Base-by-base conservation (phyloP, 2,888 invertebrate species). In the Leucophenga montana region DNA sequence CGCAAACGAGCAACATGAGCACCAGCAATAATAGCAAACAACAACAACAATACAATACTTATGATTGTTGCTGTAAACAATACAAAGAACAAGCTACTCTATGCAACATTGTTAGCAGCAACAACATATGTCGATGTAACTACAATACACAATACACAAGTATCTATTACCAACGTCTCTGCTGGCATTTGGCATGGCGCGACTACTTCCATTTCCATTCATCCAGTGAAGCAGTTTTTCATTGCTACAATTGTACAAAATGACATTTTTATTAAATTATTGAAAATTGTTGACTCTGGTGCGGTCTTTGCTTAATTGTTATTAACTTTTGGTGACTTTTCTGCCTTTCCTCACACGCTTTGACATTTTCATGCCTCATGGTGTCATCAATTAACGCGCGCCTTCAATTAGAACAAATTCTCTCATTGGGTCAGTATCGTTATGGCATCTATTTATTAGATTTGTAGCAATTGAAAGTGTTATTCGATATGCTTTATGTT, bases 251-350 rank as follows among this genome's bases (percentile, higher is more conserved):
- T 75, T 78, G 76, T 68, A 68, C 72, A 68, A 71, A 74, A 72
- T 75, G 75, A 75, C 73, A 75, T 74, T 76, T 76, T 73, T 76
- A 77, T 77, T 77, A 70, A 77, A 77, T 77, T 77, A 77, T 73
- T 61, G 46, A 66, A 66, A 67, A 67, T 67, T 67, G 48, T 67
- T 70, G 46, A 69, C 65, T 48, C 56, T 64, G 67, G 73, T 31
- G 69, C 31, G 53, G 13, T 14, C 39, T 67, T 57, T 68, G 71
- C 67, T 84, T 82, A 78, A 82, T 82, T 83, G 82, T 76, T 84
- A 83, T 84, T 84, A 83, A 83, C 78, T 83, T 84, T 82, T 74
- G 79, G 78, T 85, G 80, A n/a, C 61, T 61, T 62, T 61, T 27
- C 14, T 31, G 59, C 33, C 4, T 33, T 33, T 33, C 33, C 4